Conservation (phyloP, 2,888 invertebrate genomes). For the Campoplex nolae region DNA sequence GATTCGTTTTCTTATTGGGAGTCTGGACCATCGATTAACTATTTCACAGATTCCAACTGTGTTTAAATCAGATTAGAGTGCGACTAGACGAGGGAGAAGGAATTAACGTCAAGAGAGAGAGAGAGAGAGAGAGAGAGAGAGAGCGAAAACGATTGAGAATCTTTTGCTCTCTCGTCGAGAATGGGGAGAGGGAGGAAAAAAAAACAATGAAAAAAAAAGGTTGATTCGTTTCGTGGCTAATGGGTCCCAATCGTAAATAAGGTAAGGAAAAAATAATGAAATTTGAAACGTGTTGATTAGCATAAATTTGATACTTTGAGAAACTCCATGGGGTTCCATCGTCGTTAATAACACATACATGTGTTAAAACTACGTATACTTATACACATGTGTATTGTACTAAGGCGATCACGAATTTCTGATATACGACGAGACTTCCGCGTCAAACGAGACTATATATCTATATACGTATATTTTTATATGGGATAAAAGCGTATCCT, state of each 20-base stretch:
- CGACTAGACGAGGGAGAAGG: constrained; percentile 1
- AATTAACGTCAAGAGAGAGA: not conserved
- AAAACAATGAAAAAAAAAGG: constrained; percentile 16
- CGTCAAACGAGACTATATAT: constrained; percentile 14
- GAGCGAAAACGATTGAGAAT: not conserved
- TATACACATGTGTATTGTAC: not conserved
- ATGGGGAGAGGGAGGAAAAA: not conserved
- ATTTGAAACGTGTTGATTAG: constrained; percentile 62
- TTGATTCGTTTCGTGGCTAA: constrained; percentile 62
- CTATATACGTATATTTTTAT: not conserved
- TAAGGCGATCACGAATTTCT: constrained; percentile 53
- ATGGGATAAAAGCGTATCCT: not conserved
- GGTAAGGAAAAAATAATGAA: constrained; percentile 59
- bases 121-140: not conserved
- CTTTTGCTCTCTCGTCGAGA: not conserved
- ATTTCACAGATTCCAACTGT: constrained; percentile 31
- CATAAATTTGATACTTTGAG: constrained; percentile 67
- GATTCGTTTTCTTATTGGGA: not conserved
- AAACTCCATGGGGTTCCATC: constrained; percentile 63
- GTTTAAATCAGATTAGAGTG: constrained; percentile 18
- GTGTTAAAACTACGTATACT: constrained; percentile 6
- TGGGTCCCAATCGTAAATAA: constrained; percentile 62
- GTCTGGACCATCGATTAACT: constrained; percentile 14
- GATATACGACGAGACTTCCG: constrained; percentile 53
- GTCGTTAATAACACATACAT: constrained; percentile 62